Evolutionary conservation across 2,888 invertebrate species (phyloP).

Genomic region (Drosophila histrio): DNA sequence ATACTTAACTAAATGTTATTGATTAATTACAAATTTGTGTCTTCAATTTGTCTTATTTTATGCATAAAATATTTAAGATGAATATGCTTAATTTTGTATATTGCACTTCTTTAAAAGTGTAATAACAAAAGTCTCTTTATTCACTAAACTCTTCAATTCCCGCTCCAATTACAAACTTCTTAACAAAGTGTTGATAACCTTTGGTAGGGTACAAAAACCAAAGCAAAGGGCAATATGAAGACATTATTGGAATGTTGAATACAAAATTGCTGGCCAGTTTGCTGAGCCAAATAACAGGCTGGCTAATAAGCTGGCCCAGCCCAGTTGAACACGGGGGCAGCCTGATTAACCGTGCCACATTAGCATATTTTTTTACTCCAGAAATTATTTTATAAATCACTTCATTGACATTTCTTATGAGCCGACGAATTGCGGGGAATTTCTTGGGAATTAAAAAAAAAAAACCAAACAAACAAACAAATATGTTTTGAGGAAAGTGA

Average conservation of each 20-base stretch:
- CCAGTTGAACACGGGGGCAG: constrained; percentile 43
- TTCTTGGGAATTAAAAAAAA: constrained; percentile 38
- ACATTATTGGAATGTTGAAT: constrained; percentile 62
- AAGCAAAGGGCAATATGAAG: constrained; percentile 49
- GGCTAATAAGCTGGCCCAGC: constrained; percentile 60
- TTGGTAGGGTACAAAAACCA: background rate
- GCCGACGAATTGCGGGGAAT: constrained; percentile 49
- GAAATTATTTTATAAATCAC: constrained; percentile 61
- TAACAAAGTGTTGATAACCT: background rate
- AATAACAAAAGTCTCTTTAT: too few relatives aligned
- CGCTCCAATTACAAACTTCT: too few relatives aligned
- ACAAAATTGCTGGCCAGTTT: constrained; percentile 43
- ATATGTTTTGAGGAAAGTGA: constrained; percentile 10
- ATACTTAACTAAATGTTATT: too few relatives aligned
- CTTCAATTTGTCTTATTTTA: too few relatives aligned
- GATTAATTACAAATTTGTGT: too few relatives aligned
- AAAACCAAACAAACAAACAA: constrained; percentile 3
- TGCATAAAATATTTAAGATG: too few relatives aligned
- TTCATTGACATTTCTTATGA: constrained; percentile 77
- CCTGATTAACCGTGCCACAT: constrained; percentile 60
- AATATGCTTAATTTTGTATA: too few relatives aligned
- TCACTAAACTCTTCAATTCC: too few relatives aligned
- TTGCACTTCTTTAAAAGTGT: too few relatives aligned
- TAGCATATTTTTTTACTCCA: constrained; percentile 56
- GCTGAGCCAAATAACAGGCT: constrained; percentile 60